Evolutionary conservation across 2,888 invertebrate species (phyloP), one percentile per base, ranked within the genome.

Genomic region (Aphodius sticticus): DNA sequence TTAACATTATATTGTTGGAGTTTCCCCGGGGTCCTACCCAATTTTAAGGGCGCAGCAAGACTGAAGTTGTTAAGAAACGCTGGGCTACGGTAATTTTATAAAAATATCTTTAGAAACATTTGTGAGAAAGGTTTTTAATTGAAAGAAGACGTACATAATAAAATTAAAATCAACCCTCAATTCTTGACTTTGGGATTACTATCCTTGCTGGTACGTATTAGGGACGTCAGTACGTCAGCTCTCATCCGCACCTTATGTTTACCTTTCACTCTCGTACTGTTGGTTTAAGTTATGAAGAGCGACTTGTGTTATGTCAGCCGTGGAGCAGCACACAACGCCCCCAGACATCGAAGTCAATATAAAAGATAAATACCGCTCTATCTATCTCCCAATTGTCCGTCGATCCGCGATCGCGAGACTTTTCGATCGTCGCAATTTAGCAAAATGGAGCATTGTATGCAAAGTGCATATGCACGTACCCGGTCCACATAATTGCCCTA

Each of bases 241-340:
- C 53, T 53, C 53, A 53, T 53, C 53, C 53, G 53, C 53, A 53
- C 53, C 53, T 53, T 53, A 12, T 53, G 53, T 53, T 53, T 53
- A 53, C 53, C 53, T 53, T 53, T 53, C 53, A 2, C 53, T 53
- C 53, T 53, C 53, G 53, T 5, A 53, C 2, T 53, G 53, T 53
- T 53, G 53, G 53, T 53, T 9, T 53, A 53, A 53, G 53, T 53
- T 53, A 53, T 53, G 53, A 53, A 53, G 53, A 53, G 53, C 53
- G 53, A 53, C 53, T 53, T 53, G 53, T 53, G 53, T 53, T 53
- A 53, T 53, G 53, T 53, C 53, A 53, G 53, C 53, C 53, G 53
- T 53, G 53, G 53, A 9, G 53, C 53, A 53, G 9, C 12, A 12
- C 53, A 53, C 9, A 53, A 7, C 53, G 53, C 53, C 53, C 53